Evolutionary conservation across 2,888 invertebrate species (phyloP).

Genomic region (Pachycephus smyrnensis): DNA sequence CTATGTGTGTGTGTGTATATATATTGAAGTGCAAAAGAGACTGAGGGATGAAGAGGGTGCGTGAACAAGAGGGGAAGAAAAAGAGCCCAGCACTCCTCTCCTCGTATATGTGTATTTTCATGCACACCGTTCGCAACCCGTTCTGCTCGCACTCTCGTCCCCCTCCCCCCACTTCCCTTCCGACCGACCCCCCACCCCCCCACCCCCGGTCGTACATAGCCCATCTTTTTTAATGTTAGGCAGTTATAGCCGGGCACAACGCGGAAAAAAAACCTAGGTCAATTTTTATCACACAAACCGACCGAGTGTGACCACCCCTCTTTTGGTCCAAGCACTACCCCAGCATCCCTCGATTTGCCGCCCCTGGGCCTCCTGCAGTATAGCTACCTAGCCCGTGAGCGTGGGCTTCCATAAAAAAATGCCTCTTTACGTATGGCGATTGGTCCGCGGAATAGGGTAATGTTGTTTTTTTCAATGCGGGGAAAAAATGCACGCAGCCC

Average conservation of each 20-base stretch:
- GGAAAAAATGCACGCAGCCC: slow-evolving; percentile 65
- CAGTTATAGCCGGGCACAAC: slow-evolving; percentile 61
- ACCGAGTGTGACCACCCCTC: slow-evolving; percentile 39
- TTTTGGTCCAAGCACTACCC: background rate
- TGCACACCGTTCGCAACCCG: slow-evolving; percentile 23
- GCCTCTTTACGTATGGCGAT: slow-evolving; percentile 68
- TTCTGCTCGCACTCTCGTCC: slow-evolving; percentile 12
- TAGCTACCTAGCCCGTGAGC: background rate
- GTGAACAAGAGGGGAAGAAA: background rate
- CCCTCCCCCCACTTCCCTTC: slow-evolving; percentile 22
- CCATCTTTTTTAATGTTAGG: slow-evolving; percentile 68
- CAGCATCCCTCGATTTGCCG: background rate
- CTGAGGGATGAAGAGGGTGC: background rate
- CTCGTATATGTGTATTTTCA: slow-evolving; percentile 28
- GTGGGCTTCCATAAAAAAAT: slow-evolving; percentile 65
- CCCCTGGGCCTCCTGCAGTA: background rate
- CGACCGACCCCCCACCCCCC: slow-evolving; percentile 37
- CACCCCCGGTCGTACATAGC: slow-evolving; percentile 50
- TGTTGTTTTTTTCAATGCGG: slow-evolving; percentile 61
- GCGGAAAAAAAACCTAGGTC: slow-evolving; percentile 63
- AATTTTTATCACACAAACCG: slow-evolving; percentile 67
- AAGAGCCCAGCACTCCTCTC: slow-evolving; percentile 33
- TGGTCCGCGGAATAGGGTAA: slow-evolving; percentile 66
- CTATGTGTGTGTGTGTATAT: background rate
- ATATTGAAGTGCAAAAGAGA: background rate